These are phyloP conservation scores for Drosophila pseudotalamancana DNA, from an alignment of 2,888 invertebrate genomes.

Conservation along the genomic window DNA sequence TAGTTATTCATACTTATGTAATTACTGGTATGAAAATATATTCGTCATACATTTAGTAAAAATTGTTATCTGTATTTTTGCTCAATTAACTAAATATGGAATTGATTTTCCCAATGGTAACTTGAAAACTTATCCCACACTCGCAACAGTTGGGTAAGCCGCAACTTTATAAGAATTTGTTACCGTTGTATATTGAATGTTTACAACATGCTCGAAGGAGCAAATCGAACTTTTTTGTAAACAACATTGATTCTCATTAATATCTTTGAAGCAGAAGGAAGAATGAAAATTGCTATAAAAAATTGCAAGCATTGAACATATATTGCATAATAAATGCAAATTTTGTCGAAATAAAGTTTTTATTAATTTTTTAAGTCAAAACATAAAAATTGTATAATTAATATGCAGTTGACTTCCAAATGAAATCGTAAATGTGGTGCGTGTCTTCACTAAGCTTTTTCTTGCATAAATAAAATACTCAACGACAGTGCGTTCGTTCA, in stretches of 20 bases:
- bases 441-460: too few species aligned
- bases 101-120: not conserved
- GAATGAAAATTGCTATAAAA: not conserved
- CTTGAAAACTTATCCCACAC: not conserved
- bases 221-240: conserved; percentile 2
- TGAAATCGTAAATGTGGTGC: too few species aligned
- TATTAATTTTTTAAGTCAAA: too few species aligned
- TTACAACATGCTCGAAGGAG: not conserved
- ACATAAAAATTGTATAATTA: too few species aligned
- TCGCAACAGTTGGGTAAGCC: not conserved
- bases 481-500: too few species aligned
- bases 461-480: too few species aligned
- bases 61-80: not conserved
- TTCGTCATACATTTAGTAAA: not conserved
- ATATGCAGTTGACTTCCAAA: too few species aligned
- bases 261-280: conserved; percentile 1
- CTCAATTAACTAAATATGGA: not conserved
- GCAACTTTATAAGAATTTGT: not conserved
- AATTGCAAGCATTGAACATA: too few species aligned
- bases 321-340: not conserved
- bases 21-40: not conserved
- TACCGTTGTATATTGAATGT: not conserved
- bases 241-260: conserved; percentile 7
- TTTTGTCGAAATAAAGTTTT: too few species aligned
- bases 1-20: too few species aligned